phyloP scores from a whole-genome alignment of 2,797 vertebrate genomes.

The Sebastes steindachneri region DNA sequence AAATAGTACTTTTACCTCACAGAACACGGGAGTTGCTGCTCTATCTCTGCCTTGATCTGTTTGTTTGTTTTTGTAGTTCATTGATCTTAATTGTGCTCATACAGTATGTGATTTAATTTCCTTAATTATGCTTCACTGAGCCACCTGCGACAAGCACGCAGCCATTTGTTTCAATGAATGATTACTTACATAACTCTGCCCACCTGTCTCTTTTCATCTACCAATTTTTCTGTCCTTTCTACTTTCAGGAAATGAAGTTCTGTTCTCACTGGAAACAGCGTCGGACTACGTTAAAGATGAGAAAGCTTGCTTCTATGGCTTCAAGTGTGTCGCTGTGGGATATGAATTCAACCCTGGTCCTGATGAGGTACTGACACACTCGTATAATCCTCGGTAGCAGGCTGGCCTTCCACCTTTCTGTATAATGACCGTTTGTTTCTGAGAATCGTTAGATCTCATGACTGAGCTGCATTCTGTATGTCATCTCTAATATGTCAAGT shows the following conservation, averaged over 20 bases:
- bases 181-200: background rate
- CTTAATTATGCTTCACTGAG: slow-evolving; percentile 10
- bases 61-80: slow-evolving; percentile 1
- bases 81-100: slow-evolving; percentile 6
- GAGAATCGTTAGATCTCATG: background rate
- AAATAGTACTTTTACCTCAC: background rate
- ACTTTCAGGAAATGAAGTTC: slow-evolving; percentile 92
- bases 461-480: background rate
- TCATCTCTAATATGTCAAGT: background rate
- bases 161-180: slow-evolving; percentile 1
- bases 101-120: slow-evolving; percentile 13
- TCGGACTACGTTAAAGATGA: slow-evolving; percentile 99
- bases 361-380: slow-evolving; percentile 88
- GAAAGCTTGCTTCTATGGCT: slow-evolving; percentile 97
- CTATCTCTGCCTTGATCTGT: background rate
- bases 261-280: slow-evolving; percentile 97
- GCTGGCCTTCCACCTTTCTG: background rate
- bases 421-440: background rate
- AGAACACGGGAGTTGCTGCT: background rate
- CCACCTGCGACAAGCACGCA: slow-evolving; percentile 1
- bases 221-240: slow-evolving; percentile 16
- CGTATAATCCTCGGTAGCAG: background rate
- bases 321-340: slow-evolving; percentile 97
- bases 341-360: slow-evolving; percentile 97
- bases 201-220: slow-evolving; percentile 7